Base-by-base conservation (phyloP, 1,140 invertebrate genomes). In the Mylabris phalerata region DNA sequence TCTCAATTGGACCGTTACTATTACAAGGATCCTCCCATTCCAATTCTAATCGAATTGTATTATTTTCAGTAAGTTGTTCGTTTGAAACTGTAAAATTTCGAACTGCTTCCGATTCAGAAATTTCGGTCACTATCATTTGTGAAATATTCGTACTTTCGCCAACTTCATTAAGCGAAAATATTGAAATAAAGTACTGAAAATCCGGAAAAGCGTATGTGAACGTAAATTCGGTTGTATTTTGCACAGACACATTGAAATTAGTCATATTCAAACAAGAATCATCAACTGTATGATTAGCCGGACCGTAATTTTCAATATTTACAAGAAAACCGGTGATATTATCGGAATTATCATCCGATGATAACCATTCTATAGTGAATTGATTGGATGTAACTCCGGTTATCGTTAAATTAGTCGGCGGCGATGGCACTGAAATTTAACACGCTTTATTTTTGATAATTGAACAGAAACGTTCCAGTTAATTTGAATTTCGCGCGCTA, bases 11-110 rank as follows among this genome's bases (percentile, higher is more conserved):
- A 7, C 66, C 66, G 55, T 67, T 63, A 5, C 55, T 57, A 24
- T 59, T 55, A 49, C 67, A 67, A 19, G 67, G 64, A 13, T 40
- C 32, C 7, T 62, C 25, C 42, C 63, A 61, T 9, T 43, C 39
- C 19, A 69, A 48, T 10, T 11, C 50, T 1, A 55, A 54, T 24
- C 9, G 41, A 11, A 40, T 60, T 27, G 49, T 57, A 25, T 65
- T 63, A 6, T 25, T 27, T 26, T 63, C 57, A 9, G 13, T 49
- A 58, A 39, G 51, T 19, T 11, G 13, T 41, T 40, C 39, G 25
- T 40, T 54, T 10, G 46, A 11, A 10, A 10, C 7, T 11, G 26
- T 43, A 10, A 59, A 38, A 45, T 60, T 54, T 41, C 39, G n/a
- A 43, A 60, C 57, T 4, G 26, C 25, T 4, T 61, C 57, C 6